Base-by-base conservation (phyloP, 2,888 invertebrate species). In the Zygogramma bicolorata region DNA sequence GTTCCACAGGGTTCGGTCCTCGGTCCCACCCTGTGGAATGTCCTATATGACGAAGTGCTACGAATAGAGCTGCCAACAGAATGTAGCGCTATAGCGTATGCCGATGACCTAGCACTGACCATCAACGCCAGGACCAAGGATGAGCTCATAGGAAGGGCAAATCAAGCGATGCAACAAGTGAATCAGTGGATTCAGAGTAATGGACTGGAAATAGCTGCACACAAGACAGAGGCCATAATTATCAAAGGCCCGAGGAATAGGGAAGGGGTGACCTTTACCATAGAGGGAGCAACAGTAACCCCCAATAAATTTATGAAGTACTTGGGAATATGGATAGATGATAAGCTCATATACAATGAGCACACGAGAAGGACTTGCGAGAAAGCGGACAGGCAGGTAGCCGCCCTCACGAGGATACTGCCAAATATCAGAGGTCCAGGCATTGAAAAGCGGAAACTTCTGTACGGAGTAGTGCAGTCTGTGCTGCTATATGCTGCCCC, bases 161-260 rank as follows among this genome's bases (percentile, higher is more conserved):
- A 65, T 18, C 7, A 58, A 22, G 7, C 15, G n/a, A 2, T 68
- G 1, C 15, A 18, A 8, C 22, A 29, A 27, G 13, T 73, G 70
- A 60, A 72, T 73, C 62, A 46, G 31, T n/a, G 27, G 10, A 22
- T n/a, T n/a, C n/a, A n/a, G n/a, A n/a, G n/a, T n/a, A 58, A 70
- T 34, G 58, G 67, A 20, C 34, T 71, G 25, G 29, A 25, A 10
- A 13, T 74, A 13, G 70, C 67, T 1, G 60, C 57, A 25, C 60
- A 60, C 10, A 67, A 74, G 49, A 74, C 71, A 18, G 71, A 74
- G 42, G 67, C 68, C 3, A 57, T 74, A 22, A 59, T 74, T 13
- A 25, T 70, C 29, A 65, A 58, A 61, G 68, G 68, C 1, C 65
- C 65, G 25, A 65, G 53, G 18, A 10, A 65, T 27, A 49, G 71